Conservation (phyloP, 2,113 vertebrate species). For the Heterotilapia buettikoferi region DNA sequence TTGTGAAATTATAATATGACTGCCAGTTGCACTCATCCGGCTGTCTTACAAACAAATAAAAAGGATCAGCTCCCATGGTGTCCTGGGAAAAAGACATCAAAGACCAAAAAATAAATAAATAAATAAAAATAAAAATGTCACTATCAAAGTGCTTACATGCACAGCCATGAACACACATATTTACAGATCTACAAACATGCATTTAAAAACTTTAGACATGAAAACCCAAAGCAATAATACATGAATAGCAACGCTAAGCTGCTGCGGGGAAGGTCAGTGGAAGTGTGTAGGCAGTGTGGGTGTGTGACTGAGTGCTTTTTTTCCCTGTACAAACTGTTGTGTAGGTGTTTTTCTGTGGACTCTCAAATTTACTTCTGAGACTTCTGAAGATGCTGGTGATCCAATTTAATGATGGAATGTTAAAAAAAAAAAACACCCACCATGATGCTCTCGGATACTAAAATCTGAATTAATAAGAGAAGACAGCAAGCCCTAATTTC, state of each 20-base stretch:
- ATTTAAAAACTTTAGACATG: not conserved
- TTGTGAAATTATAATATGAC: constrained; percentile 58
- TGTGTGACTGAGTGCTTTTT: not conserved
- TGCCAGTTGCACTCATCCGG: constrained; percentile 59
- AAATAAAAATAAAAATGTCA: not conserved
- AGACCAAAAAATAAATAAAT: not conserved
- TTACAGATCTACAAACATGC: not conserved
- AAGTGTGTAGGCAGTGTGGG: not conserved
- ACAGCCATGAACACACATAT: not conserved
- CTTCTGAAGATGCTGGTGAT: not conserved
- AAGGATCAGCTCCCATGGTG: constrained; percentile 30
- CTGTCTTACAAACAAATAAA: constrained; percentile 48
- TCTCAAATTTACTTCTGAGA: not conserved
- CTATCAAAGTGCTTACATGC: not conserved
- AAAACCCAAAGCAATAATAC: not conserved
- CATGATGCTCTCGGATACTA: not conserved
- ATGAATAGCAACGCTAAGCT: not conserved
- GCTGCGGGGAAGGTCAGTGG: not conserved
- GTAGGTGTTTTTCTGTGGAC: not conserved
- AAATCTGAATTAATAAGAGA: not conserved
- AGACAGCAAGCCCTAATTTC: not conserved
- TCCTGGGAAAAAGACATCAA: constrained; percentile 43
- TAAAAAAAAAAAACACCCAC: not conserved
- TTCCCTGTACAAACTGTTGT: not conserved
- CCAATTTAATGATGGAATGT: not conserved